Percentiles rank a stretch among this genome's conserved stretches.
phyloP scores from a whole-genome alignment of 2,113 vertebrate genomes.

The Astatoreochromis straeleni region DNA sequence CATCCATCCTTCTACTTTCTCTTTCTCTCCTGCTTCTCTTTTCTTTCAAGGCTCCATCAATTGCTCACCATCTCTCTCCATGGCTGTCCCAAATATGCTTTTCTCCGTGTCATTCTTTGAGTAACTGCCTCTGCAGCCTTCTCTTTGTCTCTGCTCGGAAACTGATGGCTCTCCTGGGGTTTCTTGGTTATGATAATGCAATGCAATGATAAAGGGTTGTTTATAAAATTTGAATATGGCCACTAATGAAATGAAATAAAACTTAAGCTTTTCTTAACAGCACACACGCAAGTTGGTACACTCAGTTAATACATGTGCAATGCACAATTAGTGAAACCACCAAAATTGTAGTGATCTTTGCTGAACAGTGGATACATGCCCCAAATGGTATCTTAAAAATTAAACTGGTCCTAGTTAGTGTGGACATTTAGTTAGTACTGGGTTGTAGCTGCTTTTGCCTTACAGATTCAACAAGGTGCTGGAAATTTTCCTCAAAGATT shows the following conservation, averaged over 20 bases:
- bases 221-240: neutral
- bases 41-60: neutral
- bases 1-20: neutral
- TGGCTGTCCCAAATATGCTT: neutral
- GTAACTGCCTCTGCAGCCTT: neutral
- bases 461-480: neutral
- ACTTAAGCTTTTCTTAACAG: neutral
- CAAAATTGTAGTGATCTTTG: neutral
- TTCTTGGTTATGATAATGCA: neutral
- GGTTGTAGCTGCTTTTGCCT: neutral
- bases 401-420: neutral
- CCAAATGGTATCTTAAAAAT: neutral
- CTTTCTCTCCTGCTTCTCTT: neutral
- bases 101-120: neutral
- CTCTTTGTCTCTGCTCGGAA: neutral
- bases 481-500: neutral
- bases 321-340: neutral
- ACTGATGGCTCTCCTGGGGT: neutral
- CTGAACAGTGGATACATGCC: neutral
- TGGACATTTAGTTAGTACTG: neutral
- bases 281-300: too few relatives aligned
- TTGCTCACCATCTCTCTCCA: neutral
- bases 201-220: neutral
- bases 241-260: neutral
- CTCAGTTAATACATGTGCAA: neutral